These are phyloP conservation scores for Penelope pileata DNA, from an alignment of 2,113 vertebrate species.

Conservation along the genomic window DNA sequence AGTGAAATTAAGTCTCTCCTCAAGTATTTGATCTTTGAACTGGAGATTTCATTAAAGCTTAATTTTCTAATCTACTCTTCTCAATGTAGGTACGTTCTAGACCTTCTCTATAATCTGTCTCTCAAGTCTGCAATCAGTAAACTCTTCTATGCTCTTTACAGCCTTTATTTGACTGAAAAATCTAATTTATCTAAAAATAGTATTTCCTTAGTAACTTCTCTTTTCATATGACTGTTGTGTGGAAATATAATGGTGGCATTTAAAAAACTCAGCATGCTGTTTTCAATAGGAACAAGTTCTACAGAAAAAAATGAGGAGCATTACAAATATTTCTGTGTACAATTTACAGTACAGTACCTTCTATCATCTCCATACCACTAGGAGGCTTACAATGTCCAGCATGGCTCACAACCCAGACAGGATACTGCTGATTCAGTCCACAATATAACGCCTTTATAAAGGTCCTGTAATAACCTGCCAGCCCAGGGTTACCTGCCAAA, in stretches of 20 bases:
- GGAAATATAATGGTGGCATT: neutral
- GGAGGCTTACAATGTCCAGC: slow-evolving; percentile 88
- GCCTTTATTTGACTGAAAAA: neutral
- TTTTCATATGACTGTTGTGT: neutral
- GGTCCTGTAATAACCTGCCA: slow-evolving; percentile 86
- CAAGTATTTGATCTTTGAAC: neutral
- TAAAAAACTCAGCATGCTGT: neutral
- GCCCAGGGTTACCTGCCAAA: slow-evolving; percentile 91
- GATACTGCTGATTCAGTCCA: slow-evolving; percentile 77
- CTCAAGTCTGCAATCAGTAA: neutral
- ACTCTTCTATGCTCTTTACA: neutral
- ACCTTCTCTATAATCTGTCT: neutral
- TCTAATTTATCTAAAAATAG: neutral
- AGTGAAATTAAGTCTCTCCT: neutral
- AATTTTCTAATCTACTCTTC: neutral
- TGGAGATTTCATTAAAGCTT: neutral
- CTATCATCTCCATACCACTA: slow-evolving; percentile 84
- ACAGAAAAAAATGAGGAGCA: neutral
- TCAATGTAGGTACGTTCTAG: neutral
- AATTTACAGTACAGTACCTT: slow-evolving; percentile 75
- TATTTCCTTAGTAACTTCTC: neutral
- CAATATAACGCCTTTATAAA: slow-evolving; percentile 87
- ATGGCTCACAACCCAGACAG: slow-evolving; percentile 92
- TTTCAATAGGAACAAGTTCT: neutral
- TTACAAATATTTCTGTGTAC: neutral